Conservation (phyloP, 30 jellyfish, hydroid and myxozoan species). For the Nemopilema nomurai region DNA sequence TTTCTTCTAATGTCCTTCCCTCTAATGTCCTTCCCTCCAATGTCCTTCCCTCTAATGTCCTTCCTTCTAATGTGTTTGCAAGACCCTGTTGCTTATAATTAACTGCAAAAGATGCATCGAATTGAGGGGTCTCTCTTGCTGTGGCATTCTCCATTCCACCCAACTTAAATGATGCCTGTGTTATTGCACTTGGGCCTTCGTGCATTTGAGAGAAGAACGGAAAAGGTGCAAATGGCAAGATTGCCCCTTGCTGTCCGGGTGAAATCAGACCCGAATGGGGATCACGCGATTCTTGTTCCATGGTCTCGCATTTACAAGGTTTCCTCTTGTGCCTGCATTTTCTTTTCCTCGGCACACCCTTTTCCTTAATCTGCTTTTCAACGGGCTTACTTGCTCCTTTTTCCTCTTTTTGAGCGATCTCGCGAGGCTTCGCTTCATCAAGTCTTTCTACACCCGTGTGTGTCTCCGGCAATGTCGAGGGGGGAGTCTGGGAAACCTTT, state of each 20-base stretch:
- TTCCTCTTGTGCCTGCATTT: constrained; percentile 40
- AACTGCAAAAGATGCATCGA: not conserved
- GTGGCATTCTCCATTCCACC: not conserved
- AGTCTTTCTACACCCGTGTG: not conserved
- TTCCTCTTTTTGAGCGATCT: not conserved
- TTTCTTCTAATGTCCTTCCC: too few species aligned
- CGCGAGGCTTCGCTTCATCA: not conserved
- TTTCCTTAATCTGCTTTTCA: not conserved
- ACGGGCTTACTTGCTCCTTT: not conserved
- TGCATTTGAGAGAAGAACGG: not conserved
- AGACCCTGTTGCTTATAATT: not conserved
- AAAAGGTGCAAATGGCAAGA: not conserved
- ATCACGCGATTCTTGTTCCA: not conserved
- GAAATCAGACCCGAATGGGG: not conserved
- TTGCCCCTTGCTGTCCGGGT: not conserved
- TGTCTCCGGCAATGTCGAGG: not conserved
- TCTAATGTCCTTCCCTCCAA: too few species aligned
- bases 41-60: too few species aligned
- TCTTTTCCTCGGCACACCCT: not conserved
- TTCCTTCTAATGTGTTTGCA: not conserved
- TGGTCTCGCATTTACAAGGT: constrained; percentile 42
- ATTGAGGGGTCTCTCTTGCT: not conserved
- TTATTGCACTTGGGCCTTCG: not conserved
- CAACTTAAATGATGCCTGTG: not conserved
- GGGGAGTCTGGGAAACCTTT: not conserved